These are phyloP conservation scores for Lycorma delicatula DNA, from an alignment of 1,140 invertebrate genomes.

Conservation along the genomic window DNA sequence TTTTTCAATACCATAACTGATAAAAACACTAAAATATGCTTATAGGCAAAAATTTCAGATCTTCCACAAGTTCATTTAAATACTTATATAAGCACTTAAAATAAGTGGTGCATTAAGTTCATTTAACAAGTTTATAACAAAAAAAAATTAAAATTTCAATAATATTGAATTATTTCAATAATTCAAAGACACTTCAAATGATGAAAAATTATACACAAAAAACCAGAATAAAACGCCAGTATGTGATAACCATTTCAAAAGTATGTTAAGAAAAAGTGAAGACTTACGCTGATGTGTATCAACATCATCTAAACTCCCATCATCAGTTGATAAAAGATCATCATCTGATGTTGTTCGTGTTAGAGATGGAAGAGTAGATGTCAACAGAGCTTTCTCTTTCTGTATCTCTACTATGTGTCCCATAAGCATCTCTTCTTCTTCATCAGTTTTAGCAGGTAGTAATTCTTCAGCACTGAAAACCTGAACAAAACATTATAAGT, in stretches of 20 bases:
- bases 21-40: no score
- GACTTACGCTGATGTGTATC: conserved; percentile 26
- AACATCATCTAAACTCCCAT: conserved; percentile 47
- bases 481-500: conserved; percentile 23
- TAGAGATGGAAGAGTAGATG: conserved; percentile 66
- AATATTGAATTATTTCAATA: background rate
- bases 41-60: no score
- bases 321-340: conserved; percentile 63
- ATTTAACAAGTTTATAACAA: background rate
- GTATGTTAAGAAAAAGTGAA: background rate
- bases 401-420: conserved; percentile 64
- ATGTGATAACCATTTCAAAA: background rate
- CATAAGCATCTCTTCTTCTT: conserved; percentile 59
- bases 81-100: no score
- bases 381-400: conserved; percentile 74
- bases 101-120: no score
- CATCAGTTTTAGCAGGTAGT: conserved; percentile 37
- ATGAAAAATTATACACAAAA: background rate
- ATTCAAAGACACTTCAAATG: background rate
- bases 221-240: background rate
- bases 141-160: background rate
- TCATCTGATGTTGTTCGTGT: conserved; percentile 74
- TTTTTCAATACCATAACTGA: no score
- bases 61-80: no score
- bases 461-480: conserved; percentile 52